Evolutionary conservation across 2,113 vertebrate genomes (phyloP), one percentile per base, ranked within the genome.

Genomic region (Neolamprologus modestus): DNA sequence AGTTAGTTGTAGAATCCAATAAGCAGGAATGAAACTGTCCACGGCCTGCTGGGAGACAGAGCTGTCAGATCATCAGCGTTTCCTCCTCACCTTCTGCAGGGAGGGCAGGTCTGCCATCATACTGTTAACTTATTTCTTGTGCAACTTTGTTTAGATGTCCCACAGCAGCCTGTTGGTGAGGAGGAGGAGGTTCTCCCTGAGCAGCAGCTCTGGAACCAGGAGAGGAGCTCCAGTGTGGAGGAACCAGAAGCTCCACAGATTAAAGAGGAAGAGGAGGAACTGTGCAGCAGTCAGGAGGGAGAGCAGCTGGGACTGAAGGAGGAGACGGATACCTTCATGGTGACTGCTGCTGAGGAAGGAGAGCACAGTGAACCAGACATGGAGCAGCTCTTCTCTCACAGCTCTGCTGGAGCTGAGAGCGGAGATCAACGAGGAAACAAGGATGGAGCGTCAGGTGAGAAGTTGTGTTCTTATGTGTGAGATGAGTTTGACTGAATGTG

Each of bases 251-350:
- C 53, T 24, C 11, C 53, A 24, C 53, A 55, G 53, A 55, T 55
- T 24, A 55, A 55, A 55, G 21, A 55, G 53, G 21, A 55, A 5
- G 0, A 61, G 57, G 31, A 63, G 28, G 59, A 63, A 3, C 31
- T 35, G 14, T 35, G 28, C 59, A 33, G 59, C 28, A 33, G 17
- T n/a, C 54, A 26, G 21, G 11, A 24, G 21, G 54, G 21, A 2
- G 21, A 55, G 54, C 21, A 26, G 54, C 54, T 55, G 54, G 54
- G 21, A 24, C 54, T 55, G 21, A 63, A 35, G 59, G 31, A 63
- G 59, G 59, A 63, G 31, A 1, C 4, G 0, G 59, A 5, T 7
- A 12, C 31, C 31, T 63, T 63, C 0, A 12, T 35, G 59, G 6
- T 12, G 73, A 33, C 73, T 33, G 45, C 0, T n/a, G 17, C 4